Evolutionary conservation across 2,888 invertebrate genomes (phyloP).

Genomic region (Phalera bucephala): DNA sequence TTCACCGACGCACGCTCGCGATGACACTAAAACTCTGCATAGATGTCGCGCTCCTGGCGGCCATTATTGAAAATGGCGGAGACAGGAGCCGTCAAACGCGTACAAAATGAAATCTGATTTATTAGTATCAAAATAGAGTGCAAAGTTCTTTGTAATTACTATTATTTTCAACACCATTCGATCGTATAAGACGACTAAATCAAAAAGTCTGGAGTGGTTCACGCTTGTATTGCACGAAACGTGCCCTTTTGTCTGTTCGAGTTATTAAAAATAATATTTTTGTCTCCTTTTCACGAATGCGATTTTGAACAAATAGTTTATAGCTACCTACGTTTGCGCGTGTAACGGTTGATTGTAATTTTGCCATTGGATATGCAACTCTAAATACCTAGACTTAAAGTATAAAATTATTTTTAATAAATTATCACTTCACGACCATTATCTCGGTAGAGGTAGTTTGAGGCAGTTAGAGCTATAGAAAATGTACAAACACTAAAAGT

Average conservation of each 20-base stretch:
- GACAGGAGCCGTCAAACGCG: constrained; percentile 58
- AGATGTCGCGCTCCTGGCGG: constrained; percentile 72
- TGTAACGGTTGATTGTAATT: too few species aligned
- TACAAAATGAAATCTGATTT: constrained; percentile 39
- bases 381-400: too few species aligned
- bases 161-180: constrained; percentile 50
- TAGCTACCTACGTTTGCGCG: too few species aligned
- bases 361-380: too few species aligned
- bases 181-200: constrained; percentile 63
- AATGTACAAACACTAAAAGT: too few species aligned
- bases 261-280: constrained; percentile 43
- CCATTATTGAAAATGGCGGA: constrained; percentile 77
- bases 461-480: too few species aligned
- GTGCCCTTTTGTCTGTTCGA: constrained; percentile 43
- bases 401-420: too few species aligned
- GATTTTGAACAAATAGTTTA: constrained; percentile 47
- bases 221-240: constrained; percentile 14
- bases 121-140: fast-evolving
- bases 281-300: constrained; percentile 46
- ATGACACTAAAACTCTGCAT: constrained; percentile 72
- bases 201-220: constrained; percentile 39
- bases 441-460: too few species aligned
- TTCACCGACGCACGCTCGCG: constrained; percentile 58
- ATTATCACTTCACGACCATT: too few species aligned
- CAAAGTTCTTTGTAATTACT: constrained; percentile 23